Percentiles rank a stretch among this genome's conserved stretches.
phyloP scores from a whole-genome alignment of 2,797 vertebrate species.

The Triplophysa yarkandensis region DNA sequence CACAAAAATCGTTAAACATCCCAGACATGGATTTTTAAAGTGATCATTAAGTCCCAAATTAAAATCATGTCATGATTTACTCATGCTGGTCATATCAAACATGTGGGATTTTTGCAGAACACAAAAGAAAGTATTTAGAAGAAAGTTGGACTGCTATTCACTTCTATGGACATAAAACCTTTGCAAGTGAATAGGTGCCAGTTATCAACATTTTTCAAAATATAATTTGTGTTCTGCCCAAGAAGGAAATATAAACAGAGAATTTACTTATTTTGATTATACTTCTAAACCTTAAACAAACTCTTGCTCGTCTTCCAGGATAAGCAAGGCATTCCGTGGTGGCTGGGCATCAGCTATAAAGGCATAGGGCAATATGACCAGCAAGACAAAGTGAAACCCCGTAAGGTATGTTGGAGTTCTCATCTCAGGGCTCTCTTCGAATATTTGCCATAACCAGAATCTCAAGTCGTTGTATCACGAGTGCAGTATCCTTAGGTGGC shows the following conservation, averaged over 20 bases:
- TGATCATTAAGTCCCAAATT: no score
- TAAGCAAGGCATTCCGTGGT: constrained; percentile 98
- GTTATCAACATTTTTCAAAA: no score
- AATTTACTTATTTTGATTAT: not conserved
- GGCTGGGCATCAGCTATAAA: constrained; percentile 98
- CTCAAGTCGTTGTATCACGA: not conserved
- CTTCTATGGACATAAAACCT: no score
- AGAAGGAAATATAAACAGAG: no score
- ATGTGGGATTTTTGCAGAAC: no score
- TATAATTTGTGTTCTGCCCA: no score
- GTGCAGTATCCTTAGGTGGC: not conserved
- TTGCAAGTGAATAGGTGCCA: no score
- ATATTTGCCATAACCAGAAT: constrained; percentile 8
- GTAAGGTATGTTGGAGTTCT: constrained; percentile 81
- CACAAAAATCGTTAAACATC: not conserved
- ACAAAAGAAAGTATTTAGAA: no score
- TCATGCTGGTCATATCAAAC: no score
- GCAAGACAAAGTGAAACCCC: constrained; percentile 96
- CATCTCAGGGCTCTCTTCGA: not conserved
- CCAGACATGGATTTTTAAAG: no score
- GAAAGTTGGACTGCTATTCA: no score
- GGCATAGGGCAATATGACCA: constrained; percentile 97
- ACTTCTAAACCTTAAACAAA: not conserved
- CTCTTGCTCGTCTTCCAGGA: constrained; percentile 77
- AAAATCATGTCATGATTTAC: no score